Base-by-base conservation (phyloP, 2,797 vertebrate species). In the Eleutherodactylus coqui region DNA sequence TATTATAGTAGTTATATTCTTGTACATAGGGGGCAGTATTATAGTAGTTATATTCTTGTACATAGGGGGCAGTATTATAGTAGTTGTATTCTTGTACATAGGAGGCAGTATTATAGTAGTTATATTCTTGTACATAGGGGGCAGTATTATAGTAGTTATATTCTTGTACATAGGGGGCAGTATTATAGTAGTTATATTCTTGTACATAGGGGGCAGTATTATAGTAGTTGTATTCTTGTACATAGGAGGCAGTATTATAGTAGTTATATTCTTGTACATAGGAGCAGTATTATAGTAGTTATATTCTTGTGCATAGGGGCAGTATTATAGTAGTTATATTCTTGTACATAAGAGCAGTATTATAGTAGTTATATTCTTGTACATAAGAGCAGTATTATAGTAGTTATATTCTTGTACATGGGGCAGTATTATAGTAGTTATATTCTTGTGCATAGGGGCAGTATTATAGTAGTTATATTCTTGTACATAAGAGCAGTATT, bases 241-340 rank as follows among this genome's bases (percentile, higher is more conserved):
- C 17, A 41, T 70, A 70, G 67, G 67, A 1, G 53, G 34, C 67
- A 70, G 67, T 70, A 70, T 70, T 70, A 70, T 38, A 70, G 34
- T 24, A 41, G 67, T 70, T 70, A 70, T 70, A 70, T 70, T 70
- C 67, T 70, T 70, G 67, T 38, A 70, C 17, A 70, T 67, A 67
- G 17, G 21, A 13, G 64, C 67, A 41, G 67, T 41, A 70, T 70
- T 70, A 70, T 70, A 70, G 67, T 70, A 70, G 67, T 70, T 70
- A 70, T 70, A 70, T 70, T 70, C 34, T 70, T 70, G 67, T 38
- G 41, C 19, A 70, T 70, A 70, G 67, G 67, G 11, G 17, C 34
- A 41, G 67, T 70, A 70, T 70, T 70, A 70, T 70, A 70, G 67
- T 70, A 70, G 67, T 70, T 70, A 38, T 38, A 70, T 70, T 70